A percentile compares a stretch with the other conserved stretches of the same genome.
phyloP scores from a whole-genome alignment of 37 sponge, comb jelly and placozoan genomes.

The Chondrosia reniformis region DNA sequence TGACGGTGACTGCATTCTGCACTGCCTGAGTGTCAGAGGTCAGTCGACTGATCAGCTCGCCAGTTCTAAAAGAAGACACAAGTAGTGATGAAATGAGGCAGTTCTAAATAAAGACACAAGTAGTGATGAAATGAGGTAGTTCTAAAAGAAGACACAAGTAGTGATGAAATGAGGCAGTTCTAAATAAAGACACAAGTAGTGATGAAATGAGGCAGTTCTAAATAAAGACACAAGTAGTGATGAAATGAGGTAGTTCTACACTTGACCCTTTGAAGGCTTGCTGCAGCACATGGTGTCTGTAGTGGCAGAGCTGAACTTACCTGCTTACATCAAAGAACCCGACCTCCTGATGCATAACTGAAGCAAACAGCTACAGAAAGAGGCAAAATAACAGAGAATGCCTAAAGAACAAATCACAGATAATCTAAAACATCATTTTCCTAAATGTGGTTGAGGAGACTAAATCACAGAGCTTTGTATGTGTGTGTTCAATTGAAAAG shows the following conservation, averaged over 20 bases:
- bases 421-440: too few species aligned
- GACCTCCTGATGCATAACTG: conserved; percentile 76
- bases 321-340: conserved; percentile 84
- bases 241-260: too few species aligned
- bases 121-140: too few species aligned
- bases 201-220: too few species aligned
- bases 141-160: too few species aligned
- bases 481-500: too few species aligned
- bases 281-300: neutral
- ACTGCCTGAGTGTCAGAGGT: conserved; percentile 80
- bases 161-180: too few species aligned
- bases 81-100: neutral
- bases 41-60: conserved; percentile 74
- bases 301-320: conserved; percentile 28
- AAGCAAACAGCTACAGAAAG: conserved; percentile 62
- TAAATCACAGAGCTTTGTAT: too few species aligned
- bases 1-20: conserved; percentile 75
- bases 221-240: too few species aligned
- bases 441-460: too few species aligned
- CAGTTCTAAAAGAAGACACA: conserved; percentile 34
- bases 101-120: too few species aligned
- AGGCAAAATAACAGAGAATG: neutral
- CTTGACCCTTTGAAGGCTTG: neutral
- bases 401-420: neutral
- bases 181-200: too few species aligned